Evolutionary conservation across 2,113 vertebrate genomes (phyloP), one percentile per base, ranked within the genome.

Genomic region (Gallinago undulata): DNA sequence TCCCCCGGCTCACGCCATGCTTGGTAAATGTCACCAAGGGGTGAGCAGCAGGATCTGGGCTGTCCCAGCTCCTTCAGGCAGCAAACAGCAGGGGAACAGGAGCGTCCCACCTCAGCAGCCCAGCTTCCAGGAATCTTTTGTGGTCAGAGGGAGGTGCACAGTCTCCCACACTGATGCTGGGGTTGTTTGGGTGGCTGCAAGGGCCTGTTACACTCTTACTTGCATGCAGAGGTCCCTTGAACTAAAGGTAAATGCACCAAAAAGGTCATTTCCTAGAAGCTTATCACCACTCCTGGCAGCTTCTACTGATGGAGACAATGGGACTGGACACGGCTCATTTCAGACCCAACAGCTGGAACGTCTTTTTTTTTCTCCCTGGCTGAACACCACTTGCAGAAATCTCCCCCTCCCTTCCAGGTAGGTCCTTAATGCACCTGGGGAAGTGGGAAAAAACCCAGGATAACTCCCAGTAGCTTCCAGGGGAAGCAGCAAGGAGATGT

Each of bases 121-220:
- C 0, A 0, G 50, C 45, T 93, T 45, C 66, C 24, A 5, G 16
- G 41, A n/a, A 45, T 16, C 5, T 62, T 43, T 21, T 8, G 14
- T 0, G 8, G 47, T 6, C 80, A 53, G 41, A 66, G 62, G 35
- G 43, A 56, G 33, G 11, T 6, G n/a, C 41, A 13, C 5, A 33
- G 63, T 11, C 45, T 45, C 37, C 28, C 31, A 25, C 2, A 1
- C 9, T 1, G 3, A 13, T 11, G 22, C 45, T 66, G 66, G 22
- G 23, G 17, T 14, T 43, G 51, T 67, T 11, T 9, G 9, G 19
- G 75, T 0, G 0, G 28, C 51, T 74, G 81, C 66, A 45, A 56
- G 37, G 23, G 50, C 37, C 66, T 37, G 68, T n/a, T 73, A 39
- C 31, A 7, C 41, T 35, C 51, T 22, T 30, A 10, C 9, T 37